These are phyloP conservation scores for Riptortus pedestris DNA, from an alignment of 1,140 invertebrate species.

Conservation along the genomic window DNA sequence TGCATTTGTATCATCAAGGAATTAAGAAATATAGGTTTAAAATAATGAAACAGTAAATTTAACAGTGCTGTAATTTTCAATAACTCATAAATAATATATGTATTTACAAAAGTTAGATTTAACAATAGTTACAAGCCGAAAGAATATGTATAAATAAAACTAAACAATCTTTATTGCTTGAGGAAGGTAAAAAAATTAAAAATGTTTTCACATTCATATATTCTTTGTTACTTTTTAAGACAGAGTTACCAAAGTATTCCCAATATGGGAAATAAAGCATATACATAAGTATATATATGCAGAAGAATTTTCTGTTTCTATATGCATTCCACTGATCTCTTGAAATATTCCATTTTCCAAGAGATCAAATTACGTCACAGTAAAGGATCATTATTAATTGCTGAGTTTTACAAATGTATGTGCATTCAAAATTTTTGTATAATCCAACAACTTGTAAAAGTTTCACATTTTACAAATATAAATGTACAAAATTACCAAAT, in stretches of 20 bases:
- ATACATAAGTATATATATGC: constrained; percentile 16
- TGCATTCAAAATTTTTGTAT: too few species aligned
- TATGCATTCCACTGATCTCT: too few species aligned
- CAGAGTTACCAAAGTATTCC: constrained; percentile 12
- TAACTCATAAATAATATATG: constrained; percentile 21
- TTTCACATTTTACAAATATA: constrained; percentile 2
- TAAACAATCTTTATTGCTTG: constrained; percentile 16
- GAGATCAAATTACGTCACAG: too few species aligned
- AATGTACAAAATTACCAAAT: constrained; percentile 18
- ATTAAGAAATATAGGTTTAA: too few species aligned
- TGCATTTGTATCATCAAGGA: too few species aligned
- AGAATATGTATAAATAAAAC: background rate
- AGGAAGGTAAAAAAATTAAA: constrained; percentile 23
- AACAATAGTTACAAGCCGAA: constrained; percentile 19
- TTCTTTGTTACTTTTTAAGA: background rate
- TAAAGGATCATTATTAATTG: too few species aligned
- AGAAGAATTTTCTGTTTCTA: background rate
- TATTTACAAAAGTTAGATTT: constrained; percentile 18
- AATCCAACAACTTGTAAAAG: too few species aligned
- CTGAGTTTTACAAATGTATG: too few species aligned
- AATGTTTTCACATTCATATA: background rate
- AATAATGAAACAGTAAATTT: background rate
- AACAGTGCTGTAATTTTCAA: constrained; percentile 1
- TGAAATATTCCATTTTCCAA: too few species aligned
- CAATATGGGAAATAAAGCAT: constrained; percentile 24